These are phyloP conservation scores for Callipepla squamata DNA, from an alignment of 2,113 vertebrate genomes.

Conservation along the genomic window DNA sequence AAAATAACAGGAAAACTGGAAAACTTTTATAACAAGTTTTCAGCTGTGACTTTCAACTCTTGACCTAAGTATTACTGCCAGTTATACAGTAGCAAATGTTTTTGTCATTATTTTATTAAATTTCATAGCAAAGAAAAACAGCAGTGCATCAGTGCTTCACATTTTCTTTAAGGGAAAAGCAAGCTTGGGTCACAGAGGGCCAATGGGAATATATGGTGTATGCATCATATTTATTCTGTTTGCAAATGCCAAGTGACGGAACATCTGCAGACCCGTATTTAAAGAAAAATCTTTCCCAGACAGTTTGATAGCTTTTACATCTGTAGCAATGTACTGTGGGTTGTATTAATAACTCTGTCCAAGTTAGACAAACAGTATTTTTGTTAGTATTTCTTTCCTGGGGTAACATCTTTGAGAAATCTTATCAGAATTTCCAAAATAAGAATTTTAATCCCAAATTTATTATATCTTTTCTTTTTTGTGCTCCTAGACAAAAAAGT, in stretches of 20 bases:
- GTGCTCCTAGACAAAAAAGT: not conserved
- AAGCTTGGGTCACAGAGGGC: not conserved
- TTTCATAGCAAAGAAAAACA: conserved; percentile 24
- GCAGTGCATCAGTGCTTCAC: not conserved
- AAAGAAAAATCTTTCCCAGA: conserved; percentile 60
- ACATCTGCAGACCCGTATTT: conserved; percentile 28
- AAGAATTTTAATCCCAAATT: not conserved
- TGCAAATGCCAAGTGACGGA: conserved; percentile 16
- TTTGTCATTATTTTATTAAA: conserved; percentile 54
- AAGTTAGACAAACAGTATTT: not conserved
- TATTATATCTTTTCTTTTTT: not conserved
- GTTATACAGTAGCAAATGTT: conserved; percentile 35
- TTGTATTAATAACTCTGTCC: conserved; percentile 35
- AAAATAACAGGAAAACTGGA: not conserved
- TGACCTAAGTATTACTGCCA: not conserved
- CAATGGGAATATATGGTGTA: conserved; percentile 21
- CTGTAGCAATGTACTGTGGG: conserved; percentile 17
- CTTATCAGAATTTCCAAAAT: not conserved
- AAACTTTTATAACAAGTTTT: not conserved
- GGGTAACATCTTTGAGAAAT: not conserved
- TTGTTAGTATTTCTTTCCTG: not conserved
- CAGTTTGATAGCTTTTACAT: conserved; percentile 62
- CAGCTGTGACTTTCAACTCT: not conserved
- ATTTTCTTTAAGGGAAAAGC: conserved; percentile 29
- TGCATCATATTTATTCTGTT: conserved; percentile 37